Evolutionary conservation across 2,797 vertebrate genomes (phyloP).

Genomic region (Tokudaia muenninki): DNA sequence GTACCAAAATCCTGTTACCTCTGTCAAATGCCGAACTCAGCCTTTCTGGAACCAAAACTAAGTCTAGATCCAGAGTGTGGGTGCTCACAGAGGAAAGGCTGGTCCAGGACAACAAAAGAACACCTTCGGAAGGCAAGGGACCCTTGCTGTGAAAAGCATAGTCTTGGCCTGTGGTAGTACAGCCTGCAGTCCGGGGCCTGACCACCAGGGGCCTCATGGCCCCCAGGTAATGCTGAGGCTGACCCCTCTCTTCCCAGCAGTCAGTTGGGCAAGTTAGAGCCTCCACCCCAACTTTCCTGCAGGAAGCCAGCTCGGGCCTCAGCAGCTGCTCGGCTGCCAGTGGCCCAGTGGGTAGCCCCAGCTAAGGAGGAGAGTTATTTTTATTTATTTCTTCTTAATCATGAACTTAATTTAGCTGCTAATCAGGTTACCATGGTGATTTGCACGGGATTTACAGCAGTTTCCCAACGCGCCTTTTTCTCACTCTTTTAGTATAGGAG

Average conservation of each 20-base stretch:
- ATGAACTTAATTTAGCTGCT: constrained; percentile 86
- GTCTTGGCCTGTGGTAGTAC: not conserved
- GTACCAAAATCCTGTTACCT: not conserved
- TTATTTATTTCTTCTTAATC: constrained; percentile 88
- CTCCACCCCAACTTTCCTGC: not conserved
- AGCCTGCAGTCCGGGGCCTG: constrained; percentile 61
- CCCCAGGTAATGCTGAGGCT: not conserved
- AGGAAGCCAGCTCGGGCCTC: constrained; percentile 73
- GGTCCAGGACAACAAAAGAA: not conserved
- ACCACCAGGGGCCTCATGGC: constrained; percentile 66
- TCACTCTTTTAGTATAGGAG: constrained; percentile 78
- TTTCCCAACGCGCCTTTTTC: constrained; percentile 77
- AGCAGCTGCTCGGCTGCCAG: constrained; percentile 85
- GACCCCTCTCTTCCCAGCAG: not conserved
- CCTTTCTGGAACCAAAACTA: not conserved
- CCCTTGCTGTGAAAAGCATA: not conserved
- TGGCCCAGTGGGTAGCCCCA: constrained; percentile 86
- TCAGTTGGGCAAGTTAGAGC: too few species aligned
- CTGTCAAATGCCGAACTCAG: not conserved
- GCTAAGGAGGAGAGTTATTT: constrained; percentile 87
- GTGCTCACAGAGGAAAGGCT: not conserved
- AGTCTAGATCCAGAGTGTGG: not conserved
- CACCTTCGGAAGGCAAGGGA: not conserved
- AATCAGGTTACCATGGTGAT: constrained; percentile 86
- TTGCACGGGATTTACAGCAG: constrained; percentile 82